Conservation (phyloP, 2,113 vertebrate species). For the Nerophis ophidion region DNA sequence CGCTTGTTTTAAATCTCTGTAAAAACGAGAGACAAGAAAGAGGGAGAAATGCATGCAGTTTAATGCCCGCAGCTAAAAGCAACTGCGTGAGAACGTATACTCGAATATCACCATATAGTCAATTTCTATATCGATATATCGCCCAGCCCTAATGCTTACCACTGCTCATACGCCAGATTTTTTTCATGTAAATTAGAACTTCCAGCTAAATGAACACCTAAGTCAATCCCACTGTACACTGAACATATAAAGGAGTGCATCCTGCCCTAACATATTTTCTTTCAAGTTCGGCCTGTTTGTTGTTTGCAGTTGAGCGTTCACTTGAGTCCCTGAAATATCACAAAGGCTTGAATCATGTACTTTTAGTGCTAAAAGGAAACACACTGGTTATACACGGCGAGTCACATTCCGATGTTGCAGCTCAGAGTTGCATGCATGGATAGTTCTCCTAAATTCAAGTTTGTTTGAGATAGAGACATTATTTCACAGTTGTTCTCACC, state of each 20-base stretch:
- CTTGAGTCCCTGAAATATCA: conserved; percentile 1
- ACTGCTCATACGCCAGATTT: too few species aligned
- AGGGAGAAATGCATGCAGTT: too few species aligned
- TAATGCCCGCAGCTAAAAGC: too few species aligned
- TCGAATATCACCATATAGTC: too few species aligned
- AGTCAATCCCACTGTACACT: too few species aligned
- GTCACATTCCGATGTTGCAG: conserved; percentile 41
- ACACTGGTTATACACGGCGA: conserved; percentile 30
- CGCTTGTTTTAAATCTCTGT: too few species aligned
- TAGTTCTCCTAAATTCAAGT: neutral
- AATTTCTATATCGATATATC: too few species aligned
- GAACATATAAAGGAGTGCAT: neutral
- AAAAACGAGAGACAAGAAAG: too few species aligned
- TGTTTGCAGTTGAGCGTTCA: neutral
- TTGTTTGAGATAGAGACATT: neutral
- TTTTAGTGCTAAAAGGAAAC: neutral
- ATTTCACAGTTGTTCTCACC: neutral
- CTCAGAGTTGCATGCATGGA: neutral
- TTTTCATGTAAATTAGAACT: too few species aligned
- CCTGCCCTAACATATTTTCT: conserved; percentile 9
- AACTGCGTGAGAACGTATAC: too few species aligned
- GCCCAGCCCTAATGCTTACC: too few species aligned
- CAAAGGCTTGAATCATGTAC: neutral
- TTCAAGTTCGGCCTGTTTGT: conserved; percentile 15
- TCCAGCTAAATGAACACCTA: too few species aligned